Conservation (phyloP, 2,888 invertebrate species). For the Torymus texanus region DNA sequence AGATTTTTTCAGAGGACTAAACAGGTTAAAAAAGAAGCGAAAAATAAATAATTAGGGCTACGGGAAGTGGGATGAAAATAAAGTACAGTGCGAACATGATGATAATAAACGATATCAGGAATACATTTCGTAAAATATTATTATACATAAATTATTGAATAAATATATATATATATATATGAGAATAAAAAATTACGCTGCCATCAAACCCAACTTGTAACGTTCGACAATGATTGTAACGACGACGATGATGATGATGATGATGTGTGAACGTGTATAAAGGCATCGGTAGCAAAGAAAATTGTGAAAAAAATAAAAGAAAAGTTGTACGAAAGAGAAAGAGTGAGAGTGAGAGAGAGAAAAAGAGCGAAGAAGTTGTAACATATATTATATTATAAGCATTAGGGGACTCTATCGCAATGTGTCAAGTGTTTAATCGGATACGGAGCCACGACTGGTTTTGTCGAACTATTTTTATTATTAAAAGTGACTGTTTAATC, state of each 20-base stretch:
- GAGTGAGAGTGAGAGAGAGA: slow-evolving; percentile 4
- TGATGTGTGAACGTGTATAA: slow-evolving; percentile 40
- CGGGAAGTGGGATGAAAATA: slow-evolving; percentile 51
- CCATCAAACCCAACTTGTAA: slow-evolving; percentile 22
- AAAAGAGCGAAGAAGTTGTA: slow-evolving; percentile 52
- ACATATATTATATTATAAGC: slow-evolving; percentile 54
- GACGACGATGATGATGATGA: slow-evolving; percentile 53
- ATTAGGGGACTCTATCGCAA: slow-evolving; percentile 62
- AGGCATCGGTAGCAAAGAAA: slow-evolving; percentile 27
- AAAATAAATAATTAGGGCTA: slow-evolving; percentile 1
- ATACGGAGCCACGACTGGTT: slow-evolving; percentile 60
- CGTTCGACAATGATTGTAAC: slow-evolving; percentile 20
- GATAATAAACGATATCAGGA: slow-evolving; percentile 47
- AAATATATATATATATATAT: slow-evolving; percentile 28
- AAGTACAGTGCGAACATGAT: slow-evolving; percentile 39
- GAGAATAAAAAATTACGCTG: slow-evolving; percentile 49
- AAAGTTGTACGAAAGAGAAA: slow-evolving; percentile 13
- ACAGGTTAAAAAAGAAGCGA: slow-evolving; percentile 41
- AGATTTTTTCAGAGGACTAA: slow-evolving; percentile 27
- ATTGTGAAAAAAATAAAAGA: slow-evolving; percentile 31
- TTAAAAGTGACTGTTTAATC: slow-evolving; percentile 74
- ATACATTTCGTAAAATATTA: slow-evolving; percentile 15
- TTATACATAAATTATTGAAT: background rate
- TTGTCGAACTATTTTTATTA: slow-evolving; percentile 74
- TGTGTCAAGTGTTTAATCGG: slow-evolving; percentile 65